phyloP scores from a whole-genome alignment of 2,113 vertebrate genomes.

The Meles meles region DNA sequence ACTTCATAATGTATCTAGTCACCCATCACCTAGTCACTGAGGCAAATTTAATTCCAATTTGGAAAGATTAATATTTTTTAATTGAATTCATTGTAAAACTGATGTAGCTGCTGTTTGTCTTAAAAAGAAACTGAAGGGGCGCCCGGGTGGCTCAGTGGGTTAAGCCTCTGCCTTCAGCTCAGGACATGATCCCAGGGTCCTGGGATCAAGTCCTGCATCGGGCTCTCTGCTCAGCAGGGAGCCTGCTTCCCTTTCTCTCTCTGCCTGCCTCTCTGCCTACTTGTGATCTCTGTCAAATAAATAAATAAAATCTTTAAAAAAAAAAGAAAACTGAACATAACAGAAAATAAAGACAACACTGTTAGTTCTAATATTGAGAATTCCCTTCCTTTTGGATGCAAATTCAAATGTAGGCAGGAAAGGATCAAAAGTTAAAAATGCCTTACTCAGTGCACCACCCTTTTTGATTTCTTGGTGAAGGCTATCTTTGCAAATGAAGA shows the following conservation, averaged over 20 bases:
- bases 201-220: no score
- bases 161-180: no score
- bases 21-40: not conserved
- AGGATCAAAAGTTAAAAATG: not conserved
- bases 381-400: not conserved
- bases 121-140: not conserved
- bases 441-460: not conserved
- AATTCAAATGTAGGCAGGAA: not conserved
- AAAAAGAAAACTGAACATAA: not conserved
- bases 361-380: not conserved
- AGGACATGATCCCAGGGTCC: no score
- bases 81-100: not conserved
- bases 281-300: no score
- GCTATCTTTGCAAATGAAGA: not conserved
- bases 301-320: no score
- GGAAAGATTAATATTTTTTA: not conserved
- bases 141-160: no score
- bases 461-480: not conserved
- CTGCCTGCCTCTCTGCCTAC: no score
- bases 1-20: not conserved
- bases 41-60: not conserved
- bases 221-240: no score
- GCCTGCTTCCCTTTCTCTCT: no score
- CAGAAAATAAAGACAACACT: not conserved
- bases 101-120: not conserved